These are phyloP conservation scores for Atrichornis clamosus DNA, from an alignment of 2,113 vertebrate genomes.

Conservation along the genomic window DNA sequence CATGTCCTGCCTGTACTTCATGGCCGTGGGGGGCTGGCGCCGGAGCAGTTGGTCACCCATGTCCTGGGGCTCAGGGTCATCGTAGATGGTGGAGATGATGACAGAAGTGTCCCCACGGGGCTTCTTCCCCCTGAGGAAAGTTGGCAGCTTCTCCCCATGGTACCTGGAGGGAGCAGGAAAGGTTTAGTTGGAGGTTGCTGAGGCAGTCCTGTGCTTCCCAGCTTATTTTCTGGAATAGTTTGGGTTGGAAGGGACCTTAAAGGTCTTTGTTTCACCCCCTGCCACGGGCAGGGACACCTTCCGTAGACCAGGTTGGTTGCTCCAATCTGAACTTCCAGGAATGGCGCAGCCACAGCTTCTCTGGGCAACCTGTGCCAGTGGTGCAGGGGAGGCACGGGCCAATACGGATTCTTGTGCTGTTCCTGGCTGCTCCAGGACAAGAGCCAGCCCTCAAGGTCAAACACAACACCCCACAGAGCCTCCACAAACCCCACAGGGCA, in stretches of 20 bases:
- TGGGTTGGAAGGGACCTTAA: not conserved
- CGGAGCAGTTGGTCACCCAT: constrained; percentile 80
- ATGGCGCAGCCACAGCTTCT: not conserved
- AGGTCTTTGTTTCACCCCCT: not conserved
- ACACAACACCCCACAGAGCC: not conserved
- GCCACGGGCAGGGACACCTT: not conserved
- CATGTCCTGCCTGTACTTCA: constrained; percentile 84
- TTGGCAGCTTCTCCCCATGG: constrained; percentile 90
- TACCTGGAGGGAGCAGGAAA: constrained; percentile 75
- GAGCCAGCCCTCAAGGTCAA: not conserved
- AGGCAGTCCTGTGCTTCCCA: not conserved
- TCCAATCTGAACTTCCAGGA: not conserved
- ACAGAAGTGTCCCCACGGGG: constrained; percentile 58
- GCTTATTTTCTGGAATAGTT: not conserved
- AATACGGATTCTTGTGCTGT: not conserved
- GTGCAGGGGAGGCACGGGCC: not conserved
- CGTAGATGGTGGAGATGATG: constrained; percentile 88
- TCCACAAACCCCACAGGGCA: not conserved
- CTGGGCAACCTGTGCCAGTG: not conserved
- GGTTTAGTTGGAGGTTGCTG: rapidly evolving
- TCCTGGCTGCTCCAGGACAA: not conserved
- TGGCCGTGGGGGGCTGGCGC: constrained; percentile 82
- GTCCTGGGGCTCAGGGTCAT: constrained; percentile 85
- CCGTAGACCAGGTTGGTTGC: not conserved
- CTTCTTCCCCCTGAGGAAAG: constrained; percentile 76